phyloP scores from a whole-genome alignment of 2,113 vertebrate genomes.

The Brachionichthys hirsutus region DNA sequence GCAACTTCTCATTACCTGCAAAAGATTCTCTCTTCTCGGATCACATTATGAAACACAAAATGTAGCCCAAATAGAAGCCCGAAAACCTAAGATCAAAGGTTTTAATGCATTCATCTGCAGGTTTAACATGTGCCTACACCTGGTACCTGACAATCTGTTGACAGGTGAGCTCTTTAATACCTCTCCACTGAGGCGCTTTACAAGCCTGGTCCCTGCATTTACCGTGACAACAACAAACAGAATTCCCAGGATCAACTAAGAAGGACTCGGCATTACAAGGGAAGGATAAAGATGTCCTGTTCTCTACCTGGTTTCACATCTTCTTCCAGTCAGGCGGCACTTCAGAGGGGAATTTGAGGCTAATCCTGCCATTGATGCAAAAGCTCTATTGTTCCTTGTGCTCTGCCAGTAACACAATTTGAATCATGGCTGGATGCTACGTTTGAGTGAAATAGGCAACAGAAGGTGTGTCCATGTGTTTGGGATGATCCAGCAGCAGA shows the following conservation, averaged over 20 bases:
- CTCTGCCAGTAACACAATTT: conserved; percentile 57
- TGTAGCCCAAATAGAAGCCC: too few species aligned
- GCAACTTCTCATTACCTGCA: background rate
- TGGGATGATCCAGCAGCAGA: conserved; percentile 59
- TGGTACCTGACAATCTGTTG: conserved; percentile 22
- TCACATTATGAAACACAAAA: too few species aligned
- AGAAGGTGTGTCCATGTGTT: conserved; percentile 57
- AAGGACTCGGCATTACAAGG: conserved; percentile 47
- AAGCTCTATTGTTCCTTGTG: conserved; percentile 55
- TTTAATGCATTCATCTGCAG: conserved; percentile 8
- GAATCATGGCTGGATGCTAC: conserved; percentile 45
- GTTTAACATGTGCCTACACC: conserved; percentile 25
- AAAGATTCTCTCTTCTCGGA: too few species aligned
- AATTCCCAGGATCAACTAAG: conserved; percentile 51
- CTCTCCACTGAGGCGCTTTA: conserved; percentile 34
- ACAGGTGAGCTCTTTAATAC: conserved; percentile 41
- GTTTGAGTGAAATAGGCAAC: conserved; percentile 44
- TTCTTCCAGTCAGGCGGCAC: conserved; percentile 52
- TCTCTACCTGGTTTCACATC: conserved; percentile 56
- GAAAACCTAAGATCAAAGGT: background rate
- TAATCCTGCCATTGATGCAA: conserved; percentile 67
- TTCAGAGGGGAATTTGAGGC: conserved; percentile 54
- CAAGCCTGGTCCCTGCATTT: conserved; percentile 18
- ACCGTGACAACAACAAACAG: conserved; percentile 40
- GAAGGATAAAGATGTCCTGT: conserved; percentile 46